Percentiles rank a stretch among this genome's conserved stretches.
Evolutionary conservation across 2,797 vertebrate species (phyloP).

Genomic region (Anguilla megastoma): DNA sequence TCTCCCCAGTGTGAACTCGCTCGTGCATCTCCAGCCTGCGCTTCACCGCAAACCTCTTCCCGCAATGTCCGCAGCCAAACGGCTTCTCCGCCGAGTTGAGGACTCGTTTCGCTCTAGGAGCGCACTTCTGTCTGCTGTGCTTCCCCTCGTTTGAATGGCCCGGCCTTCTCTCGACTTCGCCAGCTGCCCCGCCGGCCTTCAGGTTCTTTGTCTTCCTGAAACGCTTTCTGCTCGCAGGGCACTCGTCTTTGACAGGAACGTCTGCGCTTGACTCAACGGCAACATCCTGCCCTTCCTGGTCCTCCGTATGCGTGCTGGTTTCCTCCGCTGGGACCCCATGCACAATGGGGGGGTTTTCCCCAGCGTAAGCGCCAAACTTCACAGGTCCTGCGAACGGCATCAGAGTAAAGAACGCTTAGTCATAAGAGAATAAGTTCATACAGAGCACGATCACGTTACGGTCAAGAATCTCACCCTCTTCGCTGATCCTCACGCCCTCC

Average conservation of each 20-base stretch:
- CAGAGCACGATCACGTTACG: neutral
- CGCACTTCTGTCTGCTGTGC: conserved; percentile 60
- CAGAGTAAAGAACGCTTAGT: neutral
- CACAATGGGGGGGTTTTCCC: conserved; percentile 30
- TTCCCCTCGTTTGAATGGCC: conserved; percentile 66
- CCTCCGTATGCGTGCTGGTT: conserved; percentile 51
- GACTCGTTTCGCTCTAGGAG: conserved; percentile 65
- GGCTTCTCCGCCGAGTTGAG: conserved; percentile 60
- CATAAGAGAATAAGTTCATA: neutral
- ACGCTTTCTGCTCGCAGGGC: conserved; percentile 41
- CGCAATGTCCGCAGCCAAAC: conserved; percentile 63
- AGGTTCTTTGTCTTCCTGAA: conserved; percentile 37
- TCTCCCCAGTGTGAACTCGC: conserved; percentile 59
- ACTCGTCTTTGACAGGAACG: conserved; percentile 26
- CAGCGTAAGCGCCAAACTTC: conserved; percentile 27
- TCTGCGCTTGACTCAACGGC: neutral
- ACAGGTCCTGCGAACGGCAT: neutral
- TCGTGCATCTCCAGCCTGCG: conserved; percentile 68
- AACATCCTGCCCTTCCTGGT: conserved; percentile 36
- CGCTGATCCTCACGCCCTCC: conserved; percentile 2
- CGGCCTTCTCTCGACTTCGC: conserved; percentile 46
- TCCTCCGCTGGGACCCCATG: conserved; percentile 40
- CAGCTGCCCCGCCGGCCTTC: conserved; percentile 29
- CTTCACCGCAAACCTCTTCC: conserved; percentile 61
- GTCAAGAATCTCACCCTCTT: conserved; percentile 27